phyloP scores from a whole-genome alignment of 2,888 invertebrate species.

The Rhingia campestris region DNA sequence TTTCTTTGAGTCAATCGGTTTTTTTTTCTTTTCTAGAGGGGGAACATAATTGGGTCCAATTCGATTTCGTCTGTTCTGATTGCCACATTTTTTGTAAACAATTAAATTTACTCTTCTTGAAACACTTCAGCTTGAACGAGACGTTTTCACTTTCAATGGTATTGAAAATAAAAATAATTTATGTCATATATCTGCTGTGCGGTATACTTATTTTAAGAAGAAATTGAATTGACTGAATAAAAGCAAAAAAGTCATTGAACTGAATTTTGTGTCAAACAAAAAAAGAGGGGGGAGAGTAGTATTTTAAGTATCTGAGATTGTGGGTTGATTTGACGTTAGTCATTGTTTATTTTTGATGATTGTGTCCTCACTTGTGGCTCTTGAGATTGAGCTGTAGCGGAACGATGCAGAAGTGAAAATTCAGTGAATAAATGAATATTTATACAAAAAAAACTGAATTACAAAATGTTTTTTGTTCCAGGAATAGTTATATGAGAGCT shows the following conservation, averaged over 20 bases:
- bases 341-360: conserved; percentile 1
- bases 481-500: too few relatives aligned
- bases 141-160: conserved; percentile 38
- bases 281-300: neutral
- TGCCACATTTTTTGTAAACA: conserved; percentile 13
- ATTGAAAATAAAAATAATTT: conserved; percentile 38
- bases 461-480: too few relatives aligned
- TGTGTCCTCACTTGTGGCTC: neutral
- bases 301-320: conserved; percentile 1
- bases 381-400: too few relatives aligned
- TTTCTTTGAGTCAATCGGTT: conserved; percentile 1
- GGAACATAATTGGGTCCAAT: neutral
- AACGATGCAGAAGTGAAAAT: too few relatives aligned
- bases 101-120: conserved; percentile 10
- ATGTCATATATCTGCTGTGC: conserved; percentile 17
- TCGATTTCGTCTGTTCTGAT: neutral
- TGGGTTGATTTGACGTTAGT: conserved; percentile 15
- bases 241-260: conserved; percentile 38
- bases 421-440: too few relatives aligned
- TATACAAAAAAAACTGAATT: too few relatives aligned
- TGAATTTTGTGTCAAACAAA: neutral
- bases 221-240: neutral
- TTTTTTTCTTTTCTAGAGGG: neutral
- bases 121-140: conserved; percentile 14
- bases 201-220: conserved; percentile 34